Evolutionary conservation across 2,797 vertebrate genomes (phyloP).

Genomic region (Urosaurus nigricauda): DNA sequence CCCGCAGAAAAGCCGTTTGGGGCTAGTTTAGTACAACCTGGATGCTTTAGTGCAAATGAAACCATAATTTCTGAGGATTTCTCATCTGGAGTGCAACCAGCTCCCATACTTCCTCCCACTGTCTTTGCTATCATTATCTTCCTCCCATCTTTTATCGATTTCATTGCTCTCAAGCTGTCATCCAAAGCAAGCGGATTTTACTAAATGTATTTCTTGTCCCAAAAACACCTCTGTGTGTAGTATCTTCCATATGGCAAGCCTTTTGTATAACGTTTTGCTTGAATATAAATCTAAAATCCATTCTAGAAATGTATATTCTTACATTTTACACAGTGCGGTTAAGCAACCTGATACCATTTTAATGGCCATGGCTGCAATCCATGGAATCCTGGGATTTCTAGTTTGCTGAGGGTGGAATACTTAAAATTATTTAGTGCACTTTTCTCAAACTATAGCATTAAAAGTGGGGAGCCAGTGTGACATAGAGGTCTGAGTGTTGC

Average conservation of each 20-base stretch:
- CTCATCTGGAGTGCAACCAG: conserved; percentile 53
- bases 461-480: too few species aligned
- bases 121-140: not conserved
- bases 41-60: not conserved
- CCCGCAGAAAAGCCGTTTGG: conserved; percentile 17
- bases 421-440: too few species aligned
- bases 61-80: conserved; percentile 44
- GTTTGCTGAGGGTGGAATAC: too few species aligned
- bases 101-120: conserved; percentile 42
- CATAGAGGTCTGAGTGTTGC: too few species aligned
- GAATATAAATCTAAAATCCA: not conserved
- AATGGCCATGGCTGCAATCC: too few species aligned
- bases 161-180: not conserved
- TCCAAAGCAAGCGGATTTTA: not conserved
- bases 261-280: not conserved
- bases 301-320: too few species aligned
- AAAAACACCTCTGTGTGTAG: not conserved
- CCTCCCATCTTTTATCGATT: conserved; percentile 1
- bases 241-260: not conserved
- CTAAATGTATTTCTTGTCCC: not conserved
- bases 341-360: too few species aligned
- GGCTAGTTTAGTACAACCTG: not conserved
- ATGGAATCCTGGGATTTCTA: too few species aligned
- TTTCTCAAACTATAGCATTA: too few species aligned
- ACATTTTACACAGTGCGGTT: too few species aligned